Conservation (phyloP, 2,888 invertebrate species). For the Rotaria sp. region DNA sequence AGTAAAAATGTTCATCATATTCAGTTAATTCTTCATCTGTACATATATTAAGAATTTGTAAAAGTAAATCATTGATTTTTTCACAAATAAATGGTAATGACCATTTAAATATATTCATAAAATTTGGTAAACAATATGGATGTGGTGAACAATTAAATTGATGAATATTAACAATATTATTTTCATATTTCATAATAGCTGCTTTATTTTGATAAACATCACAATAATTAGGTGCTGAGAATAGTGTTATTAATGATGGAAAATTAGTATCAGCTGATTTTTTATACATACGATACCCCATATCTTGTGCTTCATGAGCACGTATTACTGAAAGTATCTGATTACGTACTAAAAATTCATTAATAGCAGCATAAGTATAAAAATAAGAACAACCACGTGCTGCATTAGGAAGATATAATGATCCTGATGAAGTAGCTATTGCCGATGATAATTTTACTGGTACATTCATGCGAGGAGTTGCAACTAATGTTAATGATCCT, state of each 20-base stretch:
- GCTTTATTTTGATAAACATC: slow-evolving; percentile 99
- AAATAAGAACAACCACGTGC: slow-evolving; percentile 43
- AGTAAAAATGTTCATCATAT: not conserved
- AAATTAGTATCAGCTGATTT: slow-evolving; percentile 99
- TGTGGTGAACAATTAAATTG: slow-evolving; percentile 99
- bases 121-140: too few relatives aligned
- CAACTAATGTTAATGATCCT: not conserved
- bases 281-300: slow-evolving; percentile 94
- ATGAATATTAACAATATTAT: slow-evolving; percentile 99
- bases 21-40: slow-evolving; percentile 93
- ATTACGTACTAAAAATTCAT: not conserved
- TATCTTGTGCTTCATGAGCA: slow-evolving; percentile 28
- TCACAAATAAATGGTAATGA: slow-evolving; percentile 18
- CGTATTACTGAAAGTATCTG: not conserved
- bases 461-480: not conserved
- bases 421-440: not conserved
- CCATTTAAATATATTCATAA: slow-evolving; percentile 92
- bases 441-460: not conserved
- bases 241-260: slow-evolving; percentile 97
- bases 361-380: slow-evolving; percentile 33
- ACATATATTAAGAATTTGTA: slow-evolving; percentile 97
- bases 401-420: slow-evolving; percentile 33
- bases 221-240: slow-evolving; percentile 98
- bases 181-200: slow-evolving; percentile 99
- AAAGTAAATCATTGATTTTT: slow-evolving; percentile 87